These are phyloP conservation scores for Zapus hudsonius DNA, from an alignment of 2,113 vertebrate genomes.

Conservation along the genomic window DNA sequence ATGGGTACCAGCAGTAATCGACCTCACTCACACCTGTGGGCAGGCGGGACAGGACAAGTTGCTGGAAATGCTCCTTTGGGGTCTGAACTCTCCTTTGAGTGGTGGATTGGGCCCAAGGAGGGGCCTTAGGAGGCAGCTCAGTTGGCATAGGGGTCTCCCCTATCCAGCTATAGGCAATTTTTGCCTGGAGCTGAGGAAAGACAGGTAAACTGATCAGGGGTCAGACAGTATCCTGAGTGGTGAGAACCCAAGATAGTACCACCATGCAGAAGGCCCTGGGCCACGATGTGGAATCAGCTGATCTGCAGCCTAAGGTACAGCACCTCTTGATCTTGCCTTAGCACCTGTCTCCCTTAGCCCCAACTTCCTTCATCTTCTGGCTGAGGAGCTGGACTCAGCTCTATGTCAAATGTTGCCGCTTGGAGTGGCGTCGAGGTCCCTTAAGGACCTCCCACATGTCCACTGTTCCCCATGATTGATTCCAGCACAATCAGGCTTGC, in stretches of 20 bases:
- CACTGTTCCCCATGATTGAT: background rate
- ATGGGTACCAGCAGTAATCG: conserved; percentile 92
- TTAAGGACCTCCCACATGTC: too few relatives aligned
- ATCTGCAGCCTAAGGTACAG: background rate
- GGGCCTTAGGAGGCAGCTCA: background rate
- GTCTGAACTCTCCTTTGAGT: background rate
- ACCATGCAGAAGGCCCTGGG: fast-evolving
- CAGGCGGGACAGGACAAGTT: background rate
- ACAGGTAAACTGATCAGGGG: background rate
- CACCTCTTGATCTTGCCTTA: background rate
- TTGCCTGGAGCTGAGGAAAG: background rate
- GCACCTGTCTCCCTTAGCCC: background rate
- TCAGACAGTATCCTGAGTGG: background rate
- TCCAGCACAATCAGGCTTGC: background rate
- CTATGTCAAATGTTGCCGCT: background rate
- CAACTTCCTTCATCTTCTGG: background rate
- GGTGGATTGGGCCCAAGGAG: background rate
- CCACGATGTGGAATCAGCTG: fast-evolving
- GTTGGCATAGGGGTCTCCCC: background rate
- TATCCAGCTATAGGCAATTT: background rate
- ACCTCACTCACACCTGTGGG: conserved; percentile 92
- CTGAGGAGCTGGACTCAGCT: background rate
- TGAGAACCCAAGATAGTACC: background rate
- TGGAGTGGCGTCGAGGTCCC: background rate
- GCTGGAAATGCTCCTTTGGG: background rate